Conservation (phyloP, 2,113 vertebrate species). For the Petrocephalus microphthalmus region DNA sequence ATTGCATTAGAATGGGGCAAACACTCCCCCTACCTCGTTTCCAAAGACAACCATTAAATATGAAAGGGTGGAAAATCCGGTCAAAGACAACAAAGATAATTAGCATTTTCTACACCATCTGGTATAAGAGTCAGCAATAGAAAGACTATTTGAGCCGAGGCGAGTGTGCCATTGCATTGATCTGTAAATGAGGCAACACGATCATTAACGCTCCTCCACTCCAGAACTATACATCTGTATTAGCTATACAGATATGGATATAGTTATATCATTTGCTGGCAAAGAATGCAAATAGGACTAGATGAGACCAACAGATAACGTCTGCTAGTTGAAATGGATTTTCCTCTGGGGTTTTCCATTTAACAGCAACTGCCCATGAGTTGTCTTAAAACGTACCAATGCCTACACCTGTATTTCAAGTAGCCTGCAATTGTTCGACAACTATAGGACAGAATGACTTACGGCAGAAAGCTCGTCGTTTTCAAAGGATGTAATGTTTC, state of each 20-base stretch:
- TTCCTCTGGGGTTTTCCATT: not conserved
- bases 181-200: slow-evolving; percentile 97
- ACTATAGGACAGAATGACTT: not conserved
- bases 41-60: slow-evolving; percentile 54
- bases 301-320: not conserved
- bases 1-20: slow-evolving; percentile 63
- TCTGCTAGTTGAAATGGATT: not conserved
- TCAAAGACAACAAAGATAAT: slow-evolving; percentile 75
- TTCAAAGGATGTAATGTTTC: not conserved
- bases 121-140: slow-evolving; percentile 78
- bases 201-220: slow-evolving; percentile 83
- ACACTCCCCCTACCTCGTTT: slow-evolving; percentile 69
- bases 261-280: not conserved
- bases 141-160: slow-evolving; percentile 79
- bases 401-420: not conserved
- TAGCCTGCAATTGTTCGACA: not conserved
- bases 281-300: not conserved
- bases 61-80: slow-evolving; percentile 51
- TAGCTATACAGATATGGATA: not conserved
- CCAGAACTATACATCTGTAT: slow-evolving; percentile 22
- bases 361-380: not conserved
- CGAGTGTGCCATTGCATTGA: slow-evolving; percentile 96
- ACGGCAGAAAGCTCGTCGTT: not conserved
- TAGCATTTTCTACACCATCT: slow-evolving; percentile 96
- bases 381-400: not conserved